Conservation (phyloP, 2,888 invertebrate species). For the Coelopa pilipes region DNA sequence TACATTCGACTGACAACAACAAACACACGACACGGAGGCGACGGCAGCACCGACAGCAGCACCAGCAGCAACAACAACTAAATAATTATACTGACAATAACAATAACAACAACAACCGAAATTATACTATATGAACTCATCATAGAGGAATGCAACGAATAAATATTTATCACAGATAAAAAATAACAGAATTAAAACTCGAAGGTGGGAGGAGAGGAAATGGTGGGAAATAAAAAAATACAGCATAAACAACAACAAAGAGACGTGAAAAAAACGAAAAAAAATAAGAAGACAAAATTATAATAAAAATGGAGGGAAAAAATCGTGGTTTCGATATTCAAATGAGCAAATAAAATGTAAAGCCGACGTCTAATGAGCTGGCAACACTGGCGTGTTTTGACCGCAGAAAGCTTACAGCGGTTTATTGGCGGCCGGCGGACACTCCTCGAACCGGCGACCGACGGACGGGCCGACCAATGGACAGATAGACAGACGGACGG, state of each 20-base stretch:
- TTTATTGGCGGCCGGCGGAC: too few relatives aligned
- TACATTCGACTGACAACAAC: neutral
- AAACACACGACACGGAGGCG: too few relatives aligned
- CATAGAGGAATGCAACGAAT: conserved; percentile 11
- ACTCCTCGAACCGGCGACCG: too few relatives aligned
- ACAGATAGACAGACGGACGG: too few relatives aligned
- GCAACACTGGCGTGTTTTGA: neutral
- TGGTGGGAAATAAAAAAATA: neutral
- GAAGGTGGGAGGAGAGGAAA: neutral
- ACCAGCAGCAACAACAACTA: too few relatives aligned
- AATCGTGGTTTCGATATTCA: too few relatives aligned
- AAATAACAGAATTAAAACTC: neutral
- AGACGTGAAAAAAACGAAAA: neutral
- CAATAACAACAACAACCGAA: neutral
- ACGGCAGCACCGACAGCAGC: too few relatives aligned
- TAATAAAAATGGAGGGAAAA: neutral
- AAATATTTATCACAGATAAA: conserved; percentile 20
- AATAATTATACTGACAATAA: neutral
- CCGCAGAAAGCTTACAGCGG: neutral
- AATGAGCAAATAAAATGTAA: too few relatives aligned
- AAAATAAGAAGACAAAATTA: neutral
- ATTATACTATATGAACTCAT: conserved; percentile 15
- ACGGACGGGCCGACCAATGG: too few relatives aligned
- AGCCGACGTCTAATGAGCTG: neutral
- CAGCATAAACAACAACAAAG: neutral